Evolutionary conservation across 2,888 invertebrate species (phyloP), one percentile per base, ranked within the genome.

Genomic region (Lochmaea crataegi): DNA sequence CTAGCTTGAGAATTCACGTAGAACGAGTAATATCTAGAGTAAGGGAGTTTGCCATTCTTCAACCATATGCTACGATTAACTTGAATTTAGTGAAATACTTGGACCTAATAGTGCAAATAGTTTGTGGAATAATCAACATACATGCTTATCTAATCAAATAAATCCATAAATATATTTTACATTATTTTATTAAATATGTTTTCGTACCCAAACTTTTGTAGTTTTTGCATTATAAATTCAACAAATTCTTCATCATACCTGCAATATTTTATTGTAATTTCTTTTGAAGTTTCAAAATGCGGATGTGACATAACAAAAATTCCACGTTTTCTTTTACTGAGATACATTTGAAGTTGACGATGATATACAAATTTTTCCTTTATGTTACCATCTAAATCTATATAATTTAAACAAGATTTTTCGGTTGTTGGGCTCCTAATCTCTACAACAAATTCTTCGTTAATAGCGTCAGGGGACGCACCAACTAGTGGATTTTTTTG

Each of bases 381-480:
- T 32, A 32, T 32, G 32, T 32, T 32, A 32, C 32, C 32, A 32
- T 32, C 32, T 32, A 16, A 57, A 57, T 57, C 57, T 57, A 57
- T 57, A 57, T 57, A 57, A 57, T 57, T 38, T 32, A 7, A 32
- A 32, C 7, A 32, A 7, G 67, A 14, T 57, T 67, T 57, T 57
- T 67, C 67, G 22, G 68, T 60, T 57, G 58, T 42, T 45, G 68
- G 60, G 60, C 68, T 60, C 60, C 48, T 68, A 45, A 69, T 69
- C 60, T 22, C 22, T 38, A 61, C 41, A 14, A 61, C 41, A 61
- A 38, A 61, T 61, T 32, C 61, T 14, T 61, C 41, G 61, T 61
- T 32, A 61, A 61, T 61, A 41, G 61, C 61, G 61, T 61, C 61
- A 61, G 61, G 61, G 61, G 7, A 41, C 38, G n/a, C 32, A 41